Conservation (phyloP, 2,888 invertebrate species). For the Parnassius orleans region DNA sequence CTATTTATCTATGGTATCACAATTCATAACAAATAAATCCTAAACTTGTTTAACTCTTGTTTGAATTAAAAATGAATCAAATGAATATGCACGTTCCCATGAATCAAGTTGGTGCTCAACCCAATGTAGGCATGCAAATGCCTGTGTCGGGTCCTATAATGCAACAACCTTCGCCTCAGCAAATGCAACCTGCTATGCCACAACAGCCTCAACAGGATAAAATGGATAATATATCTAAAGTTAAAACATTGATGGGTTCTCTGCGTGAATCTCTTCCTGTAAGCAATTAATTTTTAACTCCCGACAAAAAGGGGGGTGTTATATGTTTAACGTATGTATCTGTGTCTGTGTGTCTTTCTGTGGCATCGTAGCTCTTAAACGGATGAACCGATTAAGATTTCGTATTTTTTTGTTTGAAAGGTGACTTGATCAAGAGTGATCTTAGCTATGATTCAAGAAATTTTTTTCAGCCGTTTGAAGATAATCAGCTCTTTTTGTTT, state of each 20-base stretch:
- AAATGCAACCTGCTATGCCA: slow-evolving; percentile 68
- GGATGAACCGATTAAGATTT: too few relatives aligned
- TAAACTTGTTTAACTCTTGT: neutral
- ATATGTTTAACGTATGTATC: too few relatives aligned
- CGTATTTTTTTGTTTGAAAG: too few relatives aligned
- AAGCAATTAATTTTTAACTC: slow-evolving; percentile 44
- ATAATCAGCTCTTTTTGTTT: too few relatives aligned
- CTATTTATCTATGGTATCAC: too few relatives aligned
- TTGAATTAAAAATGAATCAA: slow-evolving; percentile 59
- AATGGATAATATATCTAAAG: slow-evolving; percentile 93
- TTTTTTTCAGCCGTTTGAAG: too few relatives aligned
- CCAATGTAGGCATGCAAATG: slow-evolving; percentile 73
- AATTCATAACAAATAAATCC: too few relatives aligned
- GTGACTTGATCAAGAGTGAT: too few relatives aligned
- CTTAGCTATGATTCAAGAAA: too few relatives aligned
- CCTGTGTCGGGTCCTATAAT: slow-evolving; percentile 57
- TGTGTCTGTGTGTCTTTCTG: too few relatives aligned
- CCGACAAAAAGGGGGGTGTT: neutral
- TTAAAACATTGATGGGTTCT: slow-evolving; percentile 90
- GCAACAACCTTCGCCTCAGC: slow-evolving; percentile 45
- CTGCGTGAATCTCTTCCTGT: slow-evolving; percentile 90
- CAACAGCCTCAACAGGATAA: slow-evolving; percentile 85
- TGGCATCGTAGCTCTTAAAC: too few relatives aligned
- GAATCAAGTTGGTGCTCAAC: slow-evolving; percentile 61
- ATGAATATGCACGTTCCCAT: slow-evolving; percentile 76